Evolutionary conservation across 2,113 vertebrate species (phyloP), one percentile per base, ranked within the genome.

Genomic region (Hippolais icterina): DNA sequence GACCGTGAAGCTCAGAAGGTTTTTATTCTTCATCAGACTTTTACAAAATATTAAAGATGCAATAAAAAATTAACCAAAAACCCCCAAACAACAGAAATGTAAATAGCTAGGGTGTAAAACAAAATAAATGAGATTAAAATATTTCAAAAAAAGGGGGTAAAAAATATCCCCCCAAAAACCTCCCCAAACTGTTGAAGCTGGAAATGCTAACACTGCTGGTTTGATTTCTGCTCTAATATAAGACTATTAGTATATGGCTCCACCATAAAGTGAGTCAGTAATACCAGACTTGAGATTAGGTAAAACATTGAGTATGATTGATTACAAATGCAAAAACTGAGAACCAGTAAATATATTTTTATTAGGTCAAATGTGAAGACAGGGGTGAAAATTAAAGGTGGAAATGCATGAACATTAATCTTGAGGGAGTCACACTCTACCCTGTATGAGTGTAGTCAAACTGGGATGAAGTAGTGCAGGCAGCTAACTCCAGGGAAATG

Each of bases 331-430:
- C 28, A 9, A 90, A 90, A 93, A 87, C 79, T 68, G 56, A 88
- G 65, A 93, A 81, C 64, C n/a, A 95, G 72, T 82, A 84, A 93
- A 97, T 96, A 90, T 78, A 50, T 91, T 96, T 95, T 95, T 83
- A 92, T 93, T 95, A 92, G 92, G 86, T 93, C 80, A 94, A 92
- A 92, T 72, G 57, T 6, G 3, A 93, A 96, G 90, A 94, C 77
- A 93, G 74, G 61, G 85, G 79, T 57, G 83, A 78, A 88, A 95
- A 95, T 95, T 82, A 96, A 92, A 96, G 92, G 90, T 89, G 65
- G 86, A 93, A 95, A 81, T 90, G 49, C 74, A 72, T 79, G 83
- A 87, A 29, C 74, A 97, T 96, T 37, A 84, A 68, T 96, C 94
- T 50, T 82, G 57, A 78, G 72, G 37, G 47, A 89, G 90, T 96